A percentile compares a stretch with the other conserved stretches of the same genome.
Evolutionary conservation across 2,888 invertebrate species (phyloP).

Genomic region (Ichneumoninae sp.): DNA sequence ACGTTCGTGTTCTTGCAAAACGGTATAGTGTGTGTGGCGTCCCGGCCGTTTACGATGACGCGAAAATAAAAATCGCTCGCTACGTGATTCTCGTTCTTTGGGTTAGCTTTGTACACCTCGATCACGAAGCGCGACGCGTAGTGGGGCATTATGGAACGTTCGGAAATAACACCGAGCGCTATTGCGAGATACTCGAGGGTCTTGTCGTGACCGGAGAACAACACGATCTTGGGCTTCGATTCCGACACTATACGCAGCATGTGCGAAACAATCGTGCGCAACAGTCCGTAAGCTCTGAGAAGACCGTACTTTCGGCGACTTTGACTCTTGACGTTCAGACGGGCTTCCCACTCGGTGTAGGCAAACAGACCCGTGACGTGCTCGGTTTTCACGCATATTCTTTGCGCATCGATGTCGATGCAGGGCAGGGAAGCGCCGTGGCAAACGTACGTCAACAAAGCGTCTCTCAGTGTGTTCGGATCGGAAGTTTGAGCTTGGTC

Average conservation of each 20-base stretch:
- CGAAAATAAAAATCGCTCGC: constrained; percentile 92
- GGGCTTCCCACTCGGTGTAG: constrained; percentile 93
- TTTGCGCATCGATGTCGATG: constrained; percentile 83
- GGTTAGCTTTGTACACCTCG: constrained; percentile 92
- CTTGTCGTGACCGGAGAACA: constrained; percentile 97
- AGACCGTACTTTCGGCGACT: constrained; percentile 86
- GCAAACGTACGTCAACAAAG: constrained; percentile 93
- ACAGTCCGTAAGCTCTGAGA: constrained; percentile 92
- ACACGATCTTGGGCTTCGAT: constrained; percentile 89
- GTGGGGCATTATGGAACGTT: constrained; percentile 88
- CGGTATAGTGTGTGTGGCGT: constrained; percentile 92
- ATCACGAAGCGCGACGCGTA: constrained; percentile 95
- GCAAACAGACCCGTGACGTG: constrained; percentile 92
- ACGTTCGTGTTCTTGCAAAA: constrained; percentile 90
- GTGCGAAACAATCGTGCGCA: constrained; percentile 92
- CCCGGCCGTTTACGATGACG: constrained; percentile 93
- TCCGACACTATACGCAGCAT: constrained; percentile 93
- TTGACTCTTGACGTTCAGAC: constrained; percentile 87
- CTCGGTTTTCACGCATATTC: constrained; percentile 88
- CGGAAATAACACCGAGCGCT: constrained; percentile 90
- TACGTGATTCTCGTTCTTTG: constrained; percentile 86
- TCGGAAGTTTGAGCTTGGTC: constrained; percentile 87
- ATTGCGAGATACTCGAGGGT: constrained; percentile 93
- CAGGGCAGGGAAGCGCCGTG: constrained; percentile 94
- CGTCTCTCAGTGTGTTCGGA: constrained; percentile 91